phyloP scores from a whole-genome alignment of 2,888 invertebrate species.

The Nezara viridula region DNA sequence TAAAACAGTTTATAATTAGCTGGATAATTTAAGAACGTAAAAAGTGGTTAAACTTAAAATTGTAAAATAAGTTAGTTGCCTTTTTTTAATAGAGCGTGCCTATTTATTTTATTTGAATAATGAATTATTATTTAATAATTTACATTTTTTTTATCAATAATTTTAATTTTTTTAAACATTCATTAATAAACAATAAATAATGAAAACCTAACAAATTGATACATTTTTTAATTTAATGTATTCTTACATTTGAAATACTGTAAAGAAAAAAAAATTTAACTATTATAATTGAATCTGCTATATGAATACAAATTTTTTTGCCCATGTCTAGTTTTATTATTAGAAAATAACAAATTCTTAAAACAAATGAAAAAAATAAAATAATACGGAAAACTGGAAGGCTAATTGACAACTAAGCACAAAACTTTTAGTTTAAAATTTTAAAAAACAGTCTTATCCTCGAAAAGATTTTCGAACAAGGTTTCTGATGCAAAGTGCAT shows the following conservation, averaged over 20 bases:
- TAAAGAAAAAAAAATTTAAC: not conserved
- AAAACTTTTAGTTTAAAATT: constrained; percentile 22
- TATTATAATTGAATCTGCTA: not conserved
- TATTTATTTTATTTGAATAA: too few relatives aligned
- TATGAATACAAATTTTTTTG: not conserved
- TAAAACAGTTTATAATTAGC: not conserved
- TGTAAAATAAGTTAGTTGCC: not conserved
- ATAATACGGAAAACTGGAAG: not conserved
- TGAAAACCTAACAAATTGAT: not conserved
- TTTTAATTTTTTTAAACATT: not conserved
- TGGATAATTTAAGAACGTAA: not conserved
- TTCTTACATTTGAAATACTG: not conserved
- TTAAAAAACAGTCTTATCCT: constrained; percentile 56
- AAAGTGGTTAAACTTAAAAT: not conserved
- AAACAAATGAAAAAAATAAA: not conserved
- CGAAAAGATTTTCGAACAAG: constrained; percentile 52
- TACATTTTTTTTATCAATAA: not conserved
- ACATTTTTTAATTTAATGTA: not conserved
- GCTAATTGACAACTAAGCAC: not conserved
- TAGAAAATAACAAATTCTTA: not conserved
- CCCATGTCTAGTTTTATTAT: not conserved
- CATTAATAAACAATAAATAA: not conserved
- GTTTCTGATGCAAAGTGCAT: constrained; percentile 55
- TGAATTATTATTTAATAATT: not conserved
- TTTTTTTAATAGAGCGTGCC: not conserved